These are phyloP conservation scores for Calidris pugnax DNA, from an alignment of 2,113 vertebrate species.

Conservation along the genomic window DNA sequence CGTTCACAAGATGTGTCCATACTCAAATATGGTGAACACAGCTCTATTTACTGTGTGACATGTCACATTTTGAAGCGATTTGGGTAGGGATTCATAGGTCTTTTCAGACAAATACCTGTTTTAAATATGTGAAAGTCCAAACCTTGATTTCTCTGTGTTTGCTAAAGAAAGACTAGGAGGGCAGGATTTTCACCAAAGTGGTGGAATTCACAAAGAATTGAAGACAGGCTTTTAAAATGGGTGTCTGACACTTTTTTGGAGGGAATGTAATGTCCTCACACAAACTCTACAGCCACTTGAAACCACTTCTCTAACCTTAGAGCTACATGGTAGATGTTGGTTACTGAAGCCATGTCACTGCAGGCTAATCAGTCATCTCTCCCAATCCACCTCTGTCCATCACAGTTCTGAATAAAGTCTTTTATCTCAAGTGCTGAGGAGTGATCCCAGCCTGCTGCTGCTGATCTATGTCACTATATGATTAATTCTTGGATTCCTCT, in stretches of 20 bases:
- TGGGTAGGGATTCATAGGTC: not conserved
- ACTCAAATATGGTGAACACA: not conserved
- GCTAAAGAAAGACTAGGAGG: not conserved
- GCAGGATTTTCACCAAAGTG: not conserved
- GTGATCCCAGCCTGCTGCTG: not conserved
- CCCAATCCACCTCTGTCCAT: not conserved
- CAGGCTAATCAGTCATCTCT: not conserved
- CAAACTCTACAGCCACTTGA: not conserved
- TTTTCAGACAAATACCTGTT: not conserved
- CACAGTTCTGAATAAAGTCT: not conserved
- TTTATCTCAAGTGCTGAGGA: not conserved
- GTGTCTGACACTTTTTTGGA: not conserved
- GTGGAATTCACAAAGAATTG: not conserved
- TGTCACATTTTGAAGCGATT: not conserved
- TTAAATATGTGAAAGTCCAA: not conserved
- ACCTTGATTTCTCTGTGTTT: not conserved
- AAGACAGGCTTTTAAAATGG: not conserved
- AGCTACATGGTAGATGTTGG: not conserved
- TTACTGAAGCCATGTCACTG: not conserved
- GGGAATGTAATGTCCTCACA: not conserved
- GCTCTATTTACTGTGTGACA: not conserved
- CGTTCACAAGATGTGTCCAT: not conserved
- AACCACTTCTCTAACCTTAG: not conserved
- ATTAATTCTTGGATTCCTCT: not conserved
- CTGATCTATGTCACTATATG: fast-evolving